Evolutionary conservation across 2,113 vertebrate genomes (phyloP).

Genomic region (zebrafish (Danio rerio)): GRCz12tu NC_133181.1:13938001-13938500

Average conservation of each 20-base stretch:
- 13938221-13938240: conserved; percentile 85
- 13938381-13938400: conserved; percentile 97
- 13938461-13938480: not conserved
- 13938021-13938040: no score
- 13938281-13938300: conserved; percentile 90
- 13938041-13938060: no score
- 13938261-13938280: conserved; percentile 97
- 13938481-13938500: conserved; percentile 78
- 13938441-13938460: not conserved
- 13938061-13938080: no score
- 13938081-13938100: no score
- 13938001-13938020: no score
- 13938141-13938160: no score
- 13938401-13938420: not conserved
- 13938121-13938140: no score
- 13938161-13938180: no score
- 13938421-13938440: not conserved
- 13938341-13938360: conserved; percentile 98
- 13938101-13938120: no score
- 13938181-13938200: no score
- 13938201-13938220: not conserved
- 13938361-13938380: conserved; percentile 97
- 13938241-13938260: conserved; percentile 97
- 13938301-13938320: conserved; percentile 91
- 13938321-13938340: conserved; percentile 95